A percentile compares a stretch with the other conserved stretches of the same genome.
These are phyloP conservation scores for Steatocranus sp. DNA, from an alignment of 2,797 vertebrate species.

Conservation along the genomic window DNA sequence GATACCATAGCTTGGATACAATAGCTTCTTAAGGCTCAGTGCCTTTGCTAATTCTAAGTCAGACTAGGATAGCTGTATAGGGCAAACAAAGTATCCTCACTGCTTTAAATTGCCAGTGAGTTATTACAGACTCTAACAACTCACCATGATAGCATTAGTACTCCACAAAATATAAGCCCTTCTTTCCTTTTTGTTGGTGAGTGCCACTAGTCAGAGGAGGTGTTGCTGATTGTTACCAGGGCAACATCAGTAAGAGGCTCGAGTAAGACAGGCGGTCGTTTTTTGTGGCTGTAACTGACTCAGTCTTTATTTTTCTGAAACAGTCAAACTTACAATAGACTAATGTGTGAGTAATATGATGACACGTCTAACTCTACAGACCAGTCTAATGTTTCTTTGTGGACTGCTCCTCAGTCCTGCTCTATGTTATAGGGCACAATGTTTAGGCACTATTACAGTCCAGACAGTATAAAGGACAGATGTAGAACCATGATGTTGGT, in stretches of 20 bases:
- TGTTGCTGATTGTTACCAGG: not conserved
- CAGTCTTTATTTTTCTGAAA: not conserved
- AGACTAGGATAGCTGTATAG: not conserved
- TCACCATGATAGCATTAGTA: not conserved
- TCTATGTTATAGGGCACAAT: not conserved
- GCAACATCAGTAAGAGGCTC: not conserved
- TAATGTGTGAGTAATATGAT: not conserved
- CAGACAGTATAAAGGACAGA: not conserved
- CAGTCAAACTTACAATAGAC: not conserved
- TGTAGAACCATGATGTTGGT: not conserved
- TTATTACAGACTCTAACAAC: not conserved
- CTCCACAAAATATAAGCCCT: not conserved
- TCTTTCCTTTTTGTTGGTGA: not conserved
- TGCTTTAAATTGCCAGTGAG: not conserved
- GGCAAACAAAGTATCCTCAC: not conserved
- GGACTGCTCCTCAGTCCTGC: not conserved
- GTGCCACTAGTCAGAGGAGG: not conserved
- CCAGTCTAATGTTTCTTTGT: not conserved
- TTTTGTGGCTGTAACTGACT: not conserved
- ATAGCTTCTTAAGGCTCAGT: not conserved
- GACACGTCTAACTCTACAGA: not conserved
- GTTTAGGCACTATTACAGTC: not conserved
- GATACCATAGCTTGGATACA: fast-evolving
- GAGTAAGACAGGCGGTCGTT: not conserved
- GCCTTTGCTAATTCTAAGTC: not conserved